phyloP scores from a whole-genome alignment of 2,797 vertebrate genomes.

The Ptychobarbus kaznakovi region DNA sequence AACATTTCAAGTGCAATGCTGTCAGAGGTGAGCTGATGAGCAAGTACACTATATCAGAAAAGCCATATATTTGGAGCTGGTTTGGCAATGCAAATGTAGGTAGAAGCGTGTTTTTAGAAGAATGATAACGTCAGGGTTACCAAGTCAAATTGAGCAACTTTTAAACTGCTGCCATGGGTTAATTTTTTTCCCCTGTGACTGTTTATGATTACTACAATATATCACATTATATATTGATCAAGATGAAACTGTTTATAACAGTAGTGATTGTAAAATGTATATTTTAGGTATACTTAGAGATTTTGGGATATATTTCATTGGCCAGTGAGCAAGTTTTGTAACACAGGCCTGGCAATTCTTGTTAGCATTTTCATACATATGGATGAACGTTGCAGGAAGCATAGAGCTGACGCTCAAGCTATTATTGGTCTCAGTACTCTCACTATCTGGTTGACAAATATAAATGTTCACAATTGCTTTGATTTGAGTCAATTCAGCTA shows the following conservation, averaged over 20 bases:
- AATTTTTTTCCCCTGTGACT: too few species aligned
- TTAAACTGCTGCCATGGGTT: too few species aligned
- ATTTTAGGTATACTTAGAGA: neutral
- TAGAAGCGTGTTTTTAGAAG: neutral
- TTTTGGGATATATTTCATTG: neutral
- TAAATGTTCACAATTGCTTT: neutral
- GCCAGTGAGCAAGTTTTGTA: neutral
- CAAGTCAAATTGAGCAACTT: too few species aligned
- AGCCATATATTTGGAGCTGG: neutral
- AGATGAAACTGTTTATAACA: neutral
- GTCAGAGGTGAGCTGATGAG: neutral
- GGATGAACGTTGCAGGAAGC: neutral
- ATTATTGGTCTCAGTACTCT: constrained; percentile 17
- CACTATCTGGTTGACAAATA: neutral
- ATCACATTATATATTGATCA: neutral
- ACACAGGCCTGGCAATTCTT: neutral
- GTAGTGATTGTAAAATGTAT: neutral
- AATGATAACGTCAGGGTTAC: neutral
- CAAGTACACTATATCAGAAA: neutral
- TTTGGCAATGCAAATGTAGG: neutral
- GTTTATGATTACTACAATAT: neutral
- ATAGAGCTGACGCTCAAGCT: constrained; percentile 1
- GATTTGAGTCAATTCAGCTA: neutral
- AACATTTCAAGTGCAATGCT: constrained; percentile 4
- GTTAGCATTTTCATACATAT: neutral